Conservation (phyloP, 2,113 vertebrate species). For the Gobio gobio region DNA sequence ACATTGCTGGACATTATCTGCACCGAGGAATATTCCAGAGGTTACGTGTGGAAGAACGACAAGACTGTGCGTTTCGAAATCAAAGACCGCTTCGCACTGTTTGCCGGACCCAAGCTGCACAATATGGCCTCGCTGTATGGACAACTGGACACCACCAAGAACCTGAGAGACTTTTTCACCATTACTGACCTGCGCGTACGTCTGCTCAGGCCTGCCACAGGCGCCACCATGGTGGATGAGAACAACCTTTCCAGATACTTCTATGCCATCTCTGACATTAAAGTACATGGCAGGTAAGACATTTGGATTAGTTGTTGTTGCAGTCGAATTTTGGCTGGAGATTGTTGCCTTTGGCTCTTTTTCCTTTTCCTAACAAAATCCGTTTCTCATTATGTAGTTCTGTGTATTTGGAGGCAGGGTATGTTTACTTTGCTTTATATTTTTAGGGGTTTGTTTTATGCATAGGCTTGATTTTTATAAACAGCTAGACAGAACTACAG, state of each 20-base stretch:
- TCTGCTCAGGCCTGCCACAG: slow-evolving; percentile 92
- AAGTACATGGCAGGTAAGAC: slow-evolving; percentile 96
- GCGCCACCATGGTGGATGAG: slow-evolving; percentile 94
- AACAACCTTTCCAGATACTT: slow-evolving; percentile 94
- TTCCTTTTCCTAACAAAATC: not conserved
- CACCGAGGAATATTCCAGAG: slow-evolving; percentile 96
- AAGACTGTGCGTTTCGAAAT: slow-evolving; percentile 99
- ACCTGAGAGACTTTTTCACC: slow-evolving; percentile 98
- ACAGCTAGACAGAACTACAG: not conserved
- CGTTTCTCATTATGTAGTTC: not conserved
- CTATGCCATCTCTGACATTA: slow-evolving; percentile 98
- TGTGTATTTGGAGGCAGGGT: not conserved
- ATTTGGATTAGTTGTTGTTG: not conserved
- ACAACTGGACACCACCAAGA: slow-evolving; percentile 97
- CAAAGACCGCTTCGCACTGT: slow-evolving; percentile 97
- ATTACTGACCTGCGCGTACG: slow-evolving; percentile 95
- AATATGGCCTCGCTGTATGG: slow-evolving; percentile 99
- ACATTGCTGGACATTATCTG: slow-evolving; percentile 98
- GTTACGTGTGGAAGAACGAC: slow-evolving; percentile 93
- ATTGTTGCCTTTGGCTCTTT: not conserved
- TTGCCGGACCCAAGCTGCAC: slow-evolving; percentile 93
- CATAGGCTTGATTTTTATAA: slow-evolving; percentile 6
- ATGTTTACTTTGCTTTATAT: slow-evolving; percentile 9
- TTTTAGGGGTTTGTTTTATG: slow-evolving; percentile 1
- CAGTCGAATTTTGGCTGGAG: not conserved